Conservation (phyloP, 2,888 invertebrate species). For the Drosophila pseudotakahashii region DNA sequence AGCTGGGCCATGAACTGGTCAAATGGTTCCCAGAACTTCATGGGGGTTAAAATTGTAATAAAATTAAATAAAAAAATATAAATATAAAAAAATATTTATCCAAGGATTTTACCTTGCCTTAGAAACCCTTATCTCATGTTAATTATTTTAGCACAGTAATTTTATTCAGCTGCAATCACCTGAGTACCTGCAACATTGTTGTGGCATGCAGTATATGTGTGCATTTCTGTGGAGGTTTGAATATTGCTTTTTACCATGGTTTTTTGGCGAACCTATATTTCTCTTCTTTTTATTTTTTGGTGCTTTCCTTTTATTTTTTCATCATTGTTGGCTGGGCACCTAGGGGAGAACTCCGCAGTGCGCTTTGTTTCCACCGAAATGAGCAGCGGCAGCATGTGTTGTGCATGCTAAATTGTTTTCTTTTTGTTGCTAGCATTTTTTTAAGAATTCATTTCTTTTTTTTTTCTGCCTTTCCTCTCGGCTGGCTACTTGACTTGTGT, state of each 20-base stretch:
- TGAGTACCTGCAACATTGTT: constrained; percentile 69
- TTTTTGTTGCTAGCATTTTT: constrained; percentile 26
- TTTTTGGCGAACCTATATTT: constrained; percentile 14
- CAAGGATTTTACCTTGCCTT: no score
- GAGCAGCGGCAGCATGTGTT: constrained; percentile 65
- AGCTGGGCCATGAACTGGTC: constrained; percentile 6
- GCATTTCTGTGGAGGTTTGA: constrained; percentile 6
- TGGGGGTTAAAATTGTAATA: no score
- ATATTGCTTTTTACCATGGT: constrained; percentile 26
- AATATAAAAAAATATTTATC: no score
- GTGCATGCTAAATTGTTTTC: constrained; percentile 41
- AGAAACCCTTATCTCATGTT: neutral
- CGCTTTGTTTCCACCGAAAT: constrained; percentile 71
- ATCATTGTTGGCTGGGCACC: constrained; percentile 18
- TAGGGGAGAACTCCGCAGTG: constrained; percentile 18
- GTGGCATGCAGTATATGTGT: constrained; percentile 30
- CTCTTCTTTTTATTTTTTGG: neutral
- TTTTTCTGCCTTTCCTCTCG: constrained; percentile 1
- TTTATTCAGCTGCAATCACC: constrained; percentile 12
- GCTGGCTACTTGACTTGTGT: constrained; percentile 59
- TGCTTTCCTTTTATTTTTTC: constrained; percentile 19
- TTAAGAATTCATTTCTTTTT: constrained; percentile 6
- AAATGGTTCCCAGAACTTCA: neutral
- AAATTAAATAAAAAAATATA: no score
- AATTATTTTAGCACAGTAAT: neutral